Evolutionary conservation across 2,797 vertebrate genomes (phyloP), one percentile per base, ranked within the genome.

Genomic region (Fistularia tabacaria): DNA sequence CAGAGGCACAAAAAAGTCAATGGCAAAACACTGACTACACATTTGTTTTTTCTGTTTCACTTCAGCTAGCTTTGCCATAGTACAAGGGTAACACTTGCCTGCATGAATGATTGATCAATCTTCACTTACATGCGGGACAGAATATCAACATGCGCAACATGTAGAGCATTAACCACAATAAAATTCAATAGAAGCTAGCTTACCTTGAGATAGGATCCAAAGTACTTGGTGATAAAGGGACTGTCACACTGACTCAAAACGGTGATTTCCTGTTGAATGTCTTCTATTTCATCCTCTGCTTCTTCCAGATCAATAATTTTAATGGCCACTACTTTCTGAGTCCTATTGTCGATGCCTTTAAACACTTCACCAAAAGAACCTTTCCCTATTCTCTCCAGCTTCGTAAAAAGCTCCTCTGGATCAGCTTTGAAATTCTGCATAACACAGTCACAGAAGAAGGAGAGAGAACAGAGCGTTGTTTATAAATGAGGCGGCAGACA

Each of bases 251-350:
- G 97, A 84, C 97, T 99, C 71, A 99, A 91, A 67, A 99, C 97
- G 7, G 97, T 99, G 79, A 99, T 99, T 87, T 99, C 97, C 82
- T 99, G 96, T 54, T 98, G 96, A 81, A 99, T 97, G 85, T 99
- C 97, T 86, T 99, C 97, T 51, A 99, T 98, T 82, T 99, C 97
- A 77, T 98, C 97, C 85, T 99, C 97, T 0, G 97, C 97, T 86
- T 98, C 96, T 86, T 99, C 97, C 73, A 99, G 90, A 79, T 98
- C 96, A 79, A 99, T 99, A 69, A 94, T 98, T 92, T 98, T 98
- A 88, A 99, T 99, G 76, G 96, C 96, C 72, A 99, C 93, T 62
- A 99, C 94, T 87, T 95, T 95, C 85, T 98, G 95, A 78, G 93
- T 99, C 87, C 90, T 92, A 90, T 92, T 95, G 91, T 98, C 96